These are phyloP conservation scores for Nicator chloris DNA, from an alignment of 2,113 vertebrate genomes.

Conservation along the genomic window DNA sequence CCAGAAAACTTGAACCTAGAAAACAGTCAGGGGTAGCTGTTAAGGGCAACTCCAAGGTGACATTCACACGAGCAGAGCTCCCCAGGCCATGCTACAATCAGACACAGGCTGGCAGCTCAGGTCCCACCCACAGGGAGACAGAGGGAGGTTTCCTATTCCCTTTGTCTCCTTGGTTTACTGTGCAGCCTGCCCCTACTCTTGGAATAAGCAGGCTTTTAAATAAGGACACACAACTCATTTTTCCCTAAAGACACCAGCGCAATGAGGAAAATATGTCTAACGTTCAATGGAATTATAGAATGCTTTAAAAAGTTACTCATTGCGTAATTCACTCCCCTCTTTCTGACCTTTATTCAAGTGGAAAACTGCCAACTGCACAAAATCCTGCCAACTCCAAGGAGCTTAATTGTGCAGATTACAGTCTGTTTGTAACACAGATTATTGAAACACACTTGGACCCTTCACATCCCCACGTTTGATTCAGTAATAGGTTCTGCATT, in stretches of 20 bases:
- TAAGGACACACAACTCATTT: not conserved
- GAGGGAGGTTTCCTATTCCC: not conserved
- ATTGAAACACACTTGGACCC: slow-evolving; percentile 58
- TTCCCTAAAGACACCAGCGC: not conserved
- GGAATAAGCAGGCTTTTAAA: not conserved
- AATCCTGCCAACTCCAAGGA: slow-evolving; percentile 55
- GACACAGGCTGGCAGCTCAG: not conserved
- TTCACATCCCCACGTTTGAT: not conserved
- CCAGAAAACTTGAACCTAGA: not conserved
- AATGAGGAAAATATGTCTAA: not conserved
- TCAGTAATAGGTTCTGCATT: slow-evolving; percentile 40
- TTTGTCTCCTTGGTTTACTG: not conserved
- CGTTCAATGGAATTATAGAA: not conserved
- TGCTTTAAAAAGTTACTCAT: not conserved
- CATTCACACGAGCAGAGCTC: not conserved
- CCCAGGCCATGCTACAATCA: rapidly evolving
- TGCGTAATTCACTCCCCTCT: not conserved
- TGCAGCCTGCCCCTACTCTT: not conserved
- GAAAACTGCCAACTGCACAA: slow-evolving; percentile 48
- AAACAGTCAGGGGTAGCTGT: not conserved
- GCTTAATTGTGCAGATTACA: slow-evolving; percentile 63
- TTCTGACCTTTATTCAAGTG: slow-evolving; percentile 58
- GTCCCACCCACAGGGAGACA: rapidly evolving
- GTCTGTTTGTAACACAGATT: slow-evolving; percentile 68
- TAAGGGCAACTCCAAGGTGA: not conserved